Conservation (phyloP, 2,113 vertebrate species). For the Bubo scandiacus region DNA sequence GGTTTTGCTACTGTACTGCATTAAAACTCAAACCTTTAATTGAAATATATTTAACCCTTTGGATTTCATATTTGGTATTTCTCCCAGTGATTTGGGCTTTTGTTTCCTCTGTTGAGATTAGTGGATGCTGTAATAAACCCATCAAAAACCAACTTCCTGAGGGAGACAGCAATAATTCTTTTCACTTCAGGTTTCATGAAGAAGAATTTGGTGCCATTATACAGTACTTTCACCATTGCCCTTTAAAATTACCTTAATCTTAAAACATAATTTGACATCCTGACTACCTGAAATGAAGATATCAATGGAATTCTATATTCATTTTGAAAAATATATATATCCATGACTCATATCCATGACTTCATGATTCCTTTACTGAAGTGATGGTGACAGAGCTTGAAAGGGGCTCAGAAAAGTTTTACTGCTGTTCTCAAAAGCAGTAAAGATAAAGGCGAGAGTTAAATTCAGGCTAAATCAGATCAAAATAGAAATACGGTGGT, state of each 20-base stretch:
- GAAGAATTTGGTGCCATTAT: background rate
- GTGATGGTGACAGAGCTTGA: background rate
- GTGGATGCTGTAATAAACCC: background rate
- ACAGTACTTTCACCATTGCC: background rate
- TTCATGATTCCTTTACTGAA: background rate
- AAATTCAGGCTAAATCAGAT: background rate
- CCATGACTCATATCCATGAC: background rate
- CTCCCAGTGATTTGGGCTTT: background rate
- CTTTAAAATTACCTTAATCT: conserved; percentile 17
- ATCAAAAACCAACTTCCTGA: background rate
- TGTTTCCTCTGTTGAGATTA: background rate
- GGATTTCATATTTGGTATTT: background rate
- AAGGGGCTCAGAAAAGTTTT: background rate
- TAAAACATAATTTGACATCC: background rate
- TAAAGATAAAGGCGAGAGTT: background rate
- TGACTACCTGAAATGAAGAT: background rate
- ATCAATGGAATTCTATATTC: background rate
- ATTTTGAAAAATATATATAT: background rate
- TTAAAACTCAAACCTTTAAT: background rate
- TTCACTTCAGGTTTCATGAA: background rate
- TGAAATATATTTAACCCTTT: background rate
- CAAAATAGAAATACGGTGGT: background rate
- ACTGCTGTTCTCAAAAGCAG: background rate
- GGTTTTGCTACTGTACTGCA: background rate
- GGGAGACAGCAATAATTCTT: background rate